phyloP scores from a whole-genome alignment of 2,113 vertebrate species.

The Hyla sarda region DNA sequence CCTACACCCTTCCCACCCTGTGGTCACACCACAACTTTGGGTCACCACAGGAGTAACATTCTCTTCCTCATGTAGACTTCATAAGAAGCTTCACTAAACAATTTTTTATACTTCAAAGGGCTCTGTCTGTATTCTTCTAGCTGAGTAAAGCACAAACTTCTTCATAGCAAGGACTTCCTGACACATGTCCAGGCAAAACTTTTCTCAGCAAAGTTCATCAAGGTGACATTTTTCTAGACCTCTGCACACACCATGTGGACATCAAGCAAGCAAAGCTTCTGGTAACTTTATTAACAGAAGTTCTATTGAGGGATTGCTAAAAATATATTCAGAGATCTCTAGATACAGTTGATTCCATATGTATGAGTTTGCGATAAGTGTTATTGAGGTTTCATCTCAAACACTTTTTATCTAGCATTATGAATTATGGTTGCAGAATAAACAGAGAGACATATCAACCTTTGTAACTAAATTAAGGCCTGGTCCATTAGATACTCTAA shows the following conservation, averaged over 20 bases:
- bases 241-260: constrained; percentile 46
- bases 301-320: constrained; percentile 6
- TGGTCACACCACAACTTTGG: too few relatives aligned
- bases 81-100: not conserved
- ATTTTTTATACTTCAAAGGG: constrained; percentile 35
- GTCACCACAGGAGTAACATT: too few relatives aligned
- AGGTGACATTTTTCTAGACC: constrained; percentile 45
- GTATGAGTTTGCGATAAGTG: not conserved
- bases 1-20: too few relatives aligned
- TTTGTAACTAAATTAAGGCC: not conserved
- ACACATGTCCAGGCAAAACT: not conserved
- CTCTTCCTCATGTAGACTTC: not conserved
- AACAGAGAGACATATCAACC: not conserved
- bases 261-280: constrained; percentile 18
- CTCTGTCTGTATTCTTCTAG: not conserved
- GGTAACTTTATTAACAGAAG: not conserved
- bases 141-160: constrained; percentile 7
- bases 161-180: constrained; percentile 47
- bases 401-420: not conserved
- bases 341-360: not conserved
- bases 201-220: constrained; percentile 40
- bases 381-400: not conserved
- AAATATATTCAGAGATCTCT: not conserved
- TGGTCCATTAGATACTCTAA: constrained; percentile 5
- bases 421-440: not conserved